phyloP scores from a whole-genome alignment of 2,113 vertebrate species.

The Calidris pygmaea region DNA sequence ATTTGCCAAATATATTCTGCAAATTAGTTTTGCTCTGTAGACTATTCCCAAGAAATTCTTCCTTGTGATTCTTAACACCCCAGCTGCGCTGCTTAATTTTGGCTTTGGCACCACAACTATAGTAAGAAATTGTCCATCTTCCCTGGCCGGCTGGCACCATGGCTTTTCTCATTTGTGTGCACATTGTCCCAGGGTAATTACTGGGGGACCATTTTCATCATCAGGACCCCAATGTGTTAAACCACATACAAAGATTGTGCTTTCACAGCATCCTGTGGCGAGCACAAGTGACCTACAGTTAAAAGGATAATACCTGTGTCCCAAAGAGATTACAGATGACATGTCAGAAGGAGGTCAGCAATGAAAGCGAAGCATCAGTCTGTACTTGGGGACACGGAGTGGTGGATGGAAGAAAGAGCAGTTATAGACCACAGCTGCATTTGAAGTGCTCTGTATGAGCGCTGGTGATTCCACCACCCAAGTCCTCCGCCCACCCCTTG shows the following conservation, averaged over 20 bases:
- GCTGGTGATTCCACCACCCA: neutral
- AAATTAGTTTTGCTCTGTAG: neutral
- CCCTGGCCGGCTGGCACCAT: neutral
- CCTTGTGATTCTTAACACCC: neutral
- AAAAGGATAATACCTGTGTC: neutral
- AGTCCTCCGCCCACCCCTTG: rapidly evolving
- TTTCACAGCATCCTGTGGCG: neutral
- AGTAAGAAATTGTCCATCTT: neutral
- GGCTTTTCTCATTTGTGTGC: neutral
- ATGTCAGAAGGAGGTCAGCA: neutral
- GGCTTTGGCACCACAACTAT: neutral
- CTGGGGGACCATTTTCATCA: neutral
- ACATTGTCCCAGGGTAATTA: neutral
- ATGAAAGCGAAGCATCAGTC: neutral
- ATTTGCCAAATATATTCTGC: neutral
- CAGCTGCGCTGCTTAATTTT: neutral
- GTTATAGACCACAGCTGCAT: neutral
- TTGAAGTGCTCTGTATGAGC: neutral
- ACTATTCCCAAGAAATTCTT: neutral
- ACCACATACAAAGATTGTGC: rapidly evolving
- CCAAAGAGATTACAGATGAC: neutral
- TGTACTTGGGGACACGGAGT: rapidly evolving
- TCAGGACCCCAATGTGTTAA: neutral
- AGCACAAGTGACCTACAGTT: neutral
- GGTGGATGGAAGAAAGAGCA: neutral